These are phyloP conservation scores for Chelonus formosanus DNA, from an alignment of 2,888 invertebrate genomes.

Conservation along the genomic window DNA sequence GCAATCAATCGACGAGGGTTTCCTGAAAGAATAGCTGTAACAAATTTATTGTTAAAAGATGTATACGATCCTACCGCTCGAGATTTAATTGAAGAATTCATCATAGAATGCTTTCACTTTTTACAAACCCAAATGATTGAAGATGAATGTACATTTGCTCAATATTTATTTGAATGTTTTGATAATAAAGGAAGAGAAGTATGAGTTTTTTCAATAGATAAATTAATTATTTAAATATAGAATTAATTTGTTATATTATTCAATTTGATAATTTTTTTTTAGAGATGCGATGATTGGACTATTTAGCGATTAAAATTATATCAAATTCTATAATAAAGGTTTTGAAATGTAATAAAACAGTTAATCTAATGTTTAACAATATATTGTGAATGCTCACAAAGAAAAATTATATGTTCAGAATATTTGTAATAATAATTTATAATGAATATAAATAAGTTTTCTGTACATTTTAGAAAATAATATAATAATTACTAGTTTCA, in stretches of 20 bases:
- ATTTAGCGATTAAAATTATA: slow-evolving; percentile 50
- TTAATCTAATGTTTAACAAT: too few relatives aligned
- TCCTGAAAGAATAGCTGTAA: slow-evolving; percentile 74
- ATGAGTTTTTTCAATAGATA: slow-evolving; percentile 22
- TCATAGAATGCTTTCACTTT: slow-evolving; percentile 77
- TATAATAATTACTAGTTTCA: too few relatives aligned
- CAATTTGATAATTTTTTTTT: slow-evolving; percentile 40
- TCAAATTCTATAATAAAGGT: too few relatives aligned
- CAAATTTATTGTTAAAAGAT: slow-evolving; percentile 71
- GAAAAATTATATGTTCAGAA: too few relatives aligned
- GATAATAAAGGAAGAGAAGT: slow-evolving; percentile 74
- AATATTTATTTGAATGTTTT: slow-evolving; percentile 73
- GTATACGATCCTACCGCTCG: slow-evolving; percentile 72
- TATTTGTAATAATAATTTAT: too few relatives aligned
- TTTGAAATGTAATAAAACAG: too few relatives aligned
- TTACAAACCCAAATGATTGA: slow-evolving; percentile 59
- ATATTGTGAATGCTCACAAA: too few relatives aligned
- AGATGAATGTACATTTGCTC: slow-evolving; percentile 75
- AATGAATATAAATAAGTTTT: too few relatives aligned
- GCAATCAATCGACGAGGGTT: slow-evolving; percentile 72
- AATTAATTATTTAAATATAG: slow-evolving; percentile 14
- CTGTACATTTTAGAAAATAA: too few relatives aligned
- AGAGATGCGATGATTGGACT: slow-evolving; percentile 80
- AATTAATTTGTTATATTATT: slow-evolving; percentile 14
- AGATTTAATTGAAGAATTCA: slow-evolving; percentile 76